These are phyloP conservation scores for Acyrthosiphon pisum DNA, from an alignment of 1,140 invertebrate species.

Conservation along the genomic window DNA sequence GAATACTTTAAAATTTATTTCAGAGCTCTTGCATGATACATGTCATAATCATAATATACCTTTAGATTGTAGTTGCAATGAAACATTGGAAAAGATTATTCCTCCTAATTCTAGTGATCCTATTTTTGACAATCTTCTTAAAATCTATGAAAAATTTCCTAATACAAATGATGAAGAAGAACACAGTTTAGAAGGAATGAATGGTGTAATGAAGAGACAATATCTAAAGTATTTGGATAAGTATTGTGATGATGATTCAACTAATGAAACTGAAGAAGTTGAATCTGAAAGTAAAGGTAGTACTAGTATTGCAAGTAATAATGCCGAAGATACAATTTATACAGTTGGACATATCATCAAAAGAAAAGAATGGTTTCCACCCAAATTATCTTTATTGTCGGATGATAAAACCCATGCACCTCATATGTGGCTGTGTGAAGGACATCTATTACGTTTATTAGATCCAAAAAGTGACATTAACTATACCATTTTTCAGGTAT, in stretches of 20 bases:
- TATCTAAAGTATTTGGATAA: background rate
- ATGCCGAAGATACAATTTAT: background rate
- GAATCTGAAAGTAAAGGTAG: background rate
- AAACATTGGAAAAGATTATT: background rate
- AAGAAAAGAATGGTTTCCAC: constrained; percentile 61
- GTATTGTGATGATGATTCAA: background rate
- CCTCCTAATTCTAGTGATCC: background rate
- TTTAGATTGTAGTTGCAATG: constrained; percentile 79
- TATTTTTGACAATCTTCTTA: background rate
- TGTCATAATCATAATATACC: constrained; percentile 80
- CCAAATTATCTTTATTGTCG: constrained; percentile 65
- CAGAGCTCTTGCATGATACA: constrained; percentile 78
- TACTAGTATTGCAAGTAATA: background rate
- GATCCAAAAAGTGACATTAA: constrained; percentile 85
- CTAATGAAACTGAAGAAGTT: background rate
- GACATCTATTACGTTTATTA: constrained; percentile 84
- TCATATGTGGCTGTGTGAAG: constrained; percentile 89
- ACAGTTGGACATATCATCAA: background rate
- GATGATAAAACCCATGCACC: constrained; percentile 69
- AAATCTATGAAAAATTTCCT: background rate
- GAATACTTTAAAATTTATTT: constrained; percentile 79
- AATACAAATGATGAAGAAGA: background rate
- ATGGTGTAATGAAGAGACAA: background rate
- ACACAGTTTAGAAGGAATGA: too few relatives aligned
- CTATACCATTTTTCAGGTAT: constrained; percentile 84